These are phyloP conservation scores for Tanypteryx hageni DNA, from an alignment of 2,888 invertebrate species.

Conservation along the genomic window DNA sequence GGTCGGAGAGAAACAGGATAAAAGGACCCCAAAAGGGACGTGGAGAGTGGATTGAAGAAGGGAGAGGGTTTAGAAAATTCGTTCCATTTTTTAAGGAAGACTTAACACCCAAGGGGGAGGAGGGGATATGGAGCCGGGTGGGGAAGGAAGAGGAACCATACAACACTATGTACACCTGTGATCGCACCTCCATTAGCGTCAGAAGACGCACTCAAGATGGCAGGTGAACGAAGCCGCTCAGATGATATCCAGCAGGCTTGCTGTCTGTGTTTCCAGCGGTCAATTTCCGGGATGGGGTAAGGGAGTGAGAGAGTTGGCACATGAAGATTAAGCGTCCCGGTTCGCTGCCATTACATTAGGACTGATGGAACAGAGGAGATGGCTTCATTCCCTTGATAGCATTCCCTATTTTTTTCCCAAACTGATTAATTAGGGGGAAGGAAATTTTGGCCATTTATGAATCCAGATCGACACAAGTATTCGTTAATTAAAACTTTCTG, in stretches of 20 bases:
- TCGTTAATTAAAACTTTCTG: too few species aligned
- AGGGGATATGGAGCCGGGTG: neutral
- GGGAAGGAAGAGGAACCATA: neutral
- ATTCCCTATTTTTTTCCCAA: constrained; percentile 35
- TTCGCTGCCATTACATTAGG: constrained; percentile 44
- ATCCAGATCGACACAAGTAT: too few species aligned
- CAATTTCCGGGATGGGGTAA: constrained; percentile 50
- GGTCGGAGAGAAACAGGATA: constrained; percentile 27
- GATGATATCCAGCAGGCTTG: constrained; percentile 56
- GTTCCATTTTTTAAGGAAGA: constrained; percentile 43
- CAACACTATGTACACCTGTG: constrained; percentile 58
- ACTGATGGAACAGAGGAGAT: constrained; percentile 48
- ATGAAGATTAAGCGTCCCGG: constrained; percentile 41
- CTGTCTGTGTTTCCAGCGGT: constrained; percentile 47
- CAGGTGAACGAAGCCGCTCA: constrained; percentile 50
- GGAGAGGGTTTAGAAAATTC: neutral
- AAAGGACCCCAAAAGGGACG: neutral
- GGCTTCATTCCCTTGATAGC: constrained; percentile 55
- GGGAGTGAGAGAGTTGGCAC: constrained; percentile 9
- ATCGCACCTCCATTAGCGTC: constrained; percentile 54
- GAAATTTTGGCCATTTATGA: neutral
- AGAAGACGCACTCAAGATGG: constrained; percentile 34
- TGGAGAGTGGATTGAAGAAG: neutral
- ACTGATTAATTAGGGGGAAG: constrained; percentile 45
- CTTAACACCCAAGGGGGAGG: neutral